phyloP scores from a whole-genome alignment of 2,113 vertebrate species.

The Meles meles region DNA sequence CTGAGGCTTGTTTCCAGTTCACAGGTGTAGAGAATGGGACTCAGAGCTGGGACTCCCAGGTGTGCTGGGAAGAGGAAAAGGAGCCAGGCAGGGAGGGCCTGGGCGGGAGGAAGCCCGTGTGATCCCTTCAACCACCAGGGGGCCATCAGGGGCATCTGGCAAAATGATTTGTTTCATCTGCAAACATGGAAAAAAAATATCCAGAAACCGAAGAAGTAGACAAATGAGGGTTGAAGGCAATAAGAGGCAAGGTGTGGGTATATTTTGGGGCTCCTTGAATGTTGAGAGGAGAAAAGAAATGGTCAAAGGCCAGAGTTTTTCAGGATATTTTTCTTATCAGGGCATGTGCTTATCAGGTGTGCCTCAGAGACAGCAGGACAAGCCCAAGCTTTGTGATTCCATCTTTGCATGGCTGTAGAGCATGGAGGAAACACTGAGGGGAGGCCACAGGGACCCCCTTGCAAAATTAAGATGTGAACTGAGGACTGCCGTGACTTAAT shows the following conservation, averaged over 20 bases:
- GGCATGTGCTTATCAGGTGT: not conserved
- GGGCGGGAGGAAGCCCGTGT: not conserved
- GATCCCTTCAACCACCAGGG: not conserved
- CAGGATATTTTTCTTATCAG: not conserved
- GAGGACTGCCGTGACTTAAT: not conserved
- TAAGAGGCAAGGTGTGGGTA: not conserved
- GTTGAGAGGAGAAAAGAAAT: not conserved
- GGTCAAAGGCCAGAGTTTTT: not conserved
- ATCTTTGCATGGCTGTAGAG: not conserved
- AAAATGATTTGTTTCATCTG: not conserved
- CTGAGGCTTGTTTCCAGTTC: not conserved
- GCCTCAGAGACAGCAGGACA: not conserved
- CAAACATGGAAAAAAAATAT: not conserved
- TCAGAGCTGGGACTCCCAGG: not conserved
- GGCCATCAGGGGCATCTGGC: not conserved
- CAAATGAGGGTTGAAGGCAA: not conserved
- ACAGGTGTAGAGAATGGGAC: not conserved
- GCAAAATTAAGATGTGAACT: not conserved
- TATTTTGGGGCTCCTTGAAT: not conserved
- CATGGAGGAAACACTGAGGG: not conserved
- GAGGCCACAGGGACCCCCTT: not conserved
- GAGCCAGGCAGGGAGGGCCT: accelerated
- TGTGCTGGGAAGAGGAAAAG: not conserved
- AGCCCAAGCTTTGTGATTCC: not conserved
- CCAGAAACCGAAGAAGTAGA: not conserved